Evolutionary conservation across 30 jellyfish, hydroid and myxozoan species (phyloP).

Genomic region (Hydractinia echinata): DNA sequence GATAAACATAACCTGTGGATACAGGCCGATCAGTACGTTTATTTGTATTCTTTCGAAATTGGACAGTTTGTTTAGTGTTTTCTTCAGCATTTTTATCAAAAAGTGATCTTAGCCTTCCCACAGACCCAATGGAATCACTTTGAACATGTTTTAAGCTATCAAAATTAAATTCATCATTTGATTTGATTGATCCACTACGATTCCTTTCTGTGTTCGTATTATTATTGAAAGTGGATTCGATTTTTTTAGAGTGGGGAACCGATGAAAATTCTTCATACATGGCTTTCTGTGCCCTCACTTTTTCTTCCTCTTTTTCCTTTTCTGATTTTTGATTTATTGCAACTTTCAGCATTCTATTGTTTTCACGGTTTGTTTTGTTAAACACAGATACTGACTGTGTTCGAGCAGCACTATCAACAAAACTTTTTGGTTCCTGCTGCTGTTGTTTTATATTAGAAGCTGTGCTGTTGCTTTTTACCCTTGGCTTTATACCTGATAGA

Average conservation of each 20-base stretch:
- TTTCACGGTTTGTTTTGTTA: not conserved
- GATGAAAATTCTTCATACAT: conserved; percentile 65
- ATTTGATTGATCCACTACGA: not conserved
- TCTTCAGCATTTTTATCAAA: conserved; percentile 21
- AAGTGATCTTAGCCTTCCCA: conserved; percentile 14
- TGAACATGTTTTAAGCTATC: conserved; percentile 5
- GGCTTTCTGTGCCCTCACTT: not conserved
- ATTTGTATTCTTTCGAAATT: not conserved
- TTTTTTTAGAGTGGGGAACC: conserved; percentile 37
- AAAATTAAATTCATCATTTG: not conserved
- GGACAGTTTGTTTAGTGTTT: not conserved
- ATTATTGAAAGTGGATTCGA: not conserved
- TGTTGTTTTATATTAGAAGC: not conserved
- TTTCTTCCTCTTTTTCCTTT: conserved; percentile 3
- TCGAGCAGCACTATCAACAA: conserved; percentile 27
- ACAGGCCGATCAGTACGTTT: not conserved
- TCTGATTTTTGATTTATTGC: not conserved
- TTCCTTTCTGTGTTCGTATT: not conserved
- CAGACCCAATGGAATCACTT: conserved; percentile 21
- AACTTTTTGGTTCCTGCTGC: not conserved
- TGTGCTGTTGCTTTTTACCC: not conserved
- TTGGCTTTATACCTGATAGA: conserved; percentile 29
- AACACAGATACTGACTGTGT: not conserved
- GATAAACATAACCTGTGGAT: conserved; percentile 8
- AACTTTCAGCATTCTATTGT: not conserved